Evolutionary conservation across 2,888 invertebrate species (phyloP), one percentile per base, ranked within the genome.

Genomic region (Athalia cordata): DNA sequence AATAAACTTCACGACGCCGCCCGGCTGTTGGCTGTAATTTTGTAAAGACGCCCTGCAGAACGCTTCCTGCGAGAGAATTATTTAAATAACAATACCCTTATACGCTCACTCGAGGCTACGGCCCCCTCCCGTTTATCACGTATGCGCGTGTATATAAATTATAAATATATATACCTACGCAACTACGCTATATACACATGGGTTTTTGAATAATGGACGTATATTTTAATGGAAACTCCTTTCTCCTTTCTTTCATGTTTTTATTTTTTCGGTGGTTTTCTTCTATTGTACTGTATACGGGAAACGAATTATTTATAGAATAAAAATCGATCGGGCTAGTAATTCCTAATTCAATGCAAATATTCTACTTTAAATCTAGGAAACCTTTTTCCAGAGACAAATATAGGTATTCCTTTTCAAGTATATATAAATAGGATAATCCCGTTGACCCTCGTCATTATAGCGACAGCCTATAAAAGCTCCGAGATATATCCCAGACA

Each of bases 31-130:
- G 52, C 52, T 13, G 67, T 68, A 29, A 52, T 68, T 68, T 52
- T 52, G 47, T 68, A 8, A 55, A 52, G 7, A 29, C 11, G 29
- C 7, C 29, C 62, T 29, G 29, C 29, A 43, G 50, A 52, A 13
- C 11, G n/a, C 67, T 6, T 8, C 4, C 7, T 67, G 11, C 52
- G 29, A n/a, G 52, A 13, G 6, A 11, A 29, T 68, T 29, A 57
- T 57, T 72, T 47, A n/a, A 72, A 72, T 72, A 72, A 72, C 72
- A 72, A 72, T 72, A 13, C 47, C 57, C 11, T 52, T 29, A n/a
- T 13, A 29, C 29, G 29, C 29, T 29, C 29, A 29, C 29, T 29
- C 29, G 29, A 29, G 29, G 29, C 29, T 29, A 29, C 29, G 1
- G 29, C 29, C 29, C 29, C 2, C 29, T 29, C 29, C 29, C 29